Base-by-base conservation (phyloP, 2,888 invertebrate species). In the Gerris lacustris region DNA sequence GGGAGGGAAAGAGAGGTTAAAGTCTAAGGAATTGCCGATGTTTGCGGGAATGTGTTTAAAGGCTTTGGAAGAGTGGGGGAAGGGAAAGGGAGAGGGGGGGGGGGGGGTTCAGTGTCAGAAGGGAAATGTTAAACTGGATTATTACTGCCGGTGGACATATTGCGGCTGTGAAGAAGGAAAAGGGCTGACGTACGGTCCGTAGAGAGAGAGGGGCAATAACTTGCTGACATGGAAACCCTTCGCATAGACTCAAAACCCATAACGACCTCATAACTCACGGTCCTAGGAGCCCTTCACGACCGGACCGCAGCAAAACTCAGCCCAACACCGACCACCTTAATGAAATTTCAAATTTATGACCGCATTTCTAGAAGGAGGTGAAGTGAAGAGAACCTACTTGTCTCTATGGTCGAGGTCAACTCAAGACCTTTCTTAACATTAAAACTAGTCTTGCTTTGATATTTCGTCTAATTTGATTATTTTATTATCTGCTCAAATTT, bases 341-440 rank as follows among this genome's bases (percentile, higher is more conserved):
- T 55, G 55, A 55, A 55, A 55, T 55, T 55, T 55, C 55, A 55
- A 55, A 55, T 55, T 55, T 55, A 55, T 55, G 55, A 55, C 55
- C 55, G 15, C 55, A 31, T 31, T 55, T 55, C 15, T 11, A 55
- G 55, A 55, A 55, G 55, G 55, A 15, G 15, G 15, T 11, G 55
- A 15, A 15, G 11, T 55, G 5, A 5, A 55, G 55, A 15, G 2
- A 55, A 55, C 5, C 55, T 55, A 55, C 55, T 55, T 55, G 11
- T 55, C 31, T 31, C 2, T 31, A 31, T 31, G 31, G 31, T 31
- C 31, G 31, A 31, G 31, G 31, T 31, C 31, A 31, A 31, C 31
- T 31, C 31, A 31, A 31, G 31, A 31, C 31, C 31, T 31, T 31
- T 31, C 31, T 31, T 31, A 31, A 31, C 31, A 31, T 31, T 31